Base-by-base conservation (phyloP, 2,797 vertebrate species). In the Choloepus didactylus region DNA sequence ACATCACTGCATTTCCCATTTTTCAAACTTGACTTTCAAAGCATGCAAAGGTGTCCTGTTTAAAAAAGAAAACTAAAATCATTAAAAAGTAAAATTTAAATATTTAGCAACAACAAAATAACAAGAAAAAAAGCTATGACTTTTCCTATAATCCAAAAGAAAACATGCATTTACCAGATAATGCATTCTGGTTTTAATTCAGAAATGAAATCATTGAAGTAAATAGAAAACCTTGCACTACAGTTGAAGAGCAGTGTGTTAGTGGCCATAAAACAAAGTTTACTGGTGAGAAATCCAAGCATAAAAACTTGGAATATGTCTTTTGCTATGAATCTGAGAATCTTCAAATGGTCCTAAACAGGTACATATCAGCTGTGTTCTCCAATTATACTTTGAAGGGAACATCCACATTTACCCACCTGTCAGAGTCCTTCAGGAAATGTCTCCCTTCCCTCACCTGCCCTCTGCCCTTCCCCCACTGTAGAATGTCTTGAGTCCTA, bases 231-330 rank as follows among this genome's bases (percentile, higher is more conserved):
- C n/a, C n/a, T n/a, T n/a, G n/a, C n/a, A 15, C 62, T n/a, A 27
- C 3, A 64, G 23, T 51, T 4, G 76, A 54, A 29, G 31, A 85
- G 11, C 49, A 56, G 59, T 10, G 12, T 11, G 16, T 9, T 9
- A 35, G 44, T 2, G 59, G 69, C 29, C 21, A 44, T 69, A 70
- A 31, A 64, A 15, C 4, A 27, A 81, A 27, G 1, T 9, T 23
- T 10, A 27, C 16, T 56, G 16, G 60, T 16, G 21, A 51, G 11
- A 14, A 51, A 51, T 51, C 10, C 1, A 12, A 51, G 49, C 10
- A 11, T 51, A 51, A 51, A 73, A 49, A n/a, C 0, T 1, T 16
- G 7, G 11, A 4, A 25, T 91, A n/a, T 35, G 16, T 10, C 0
- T 41, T 9, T 31, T 21, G 21, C 44, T 59, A 4, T n/a, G 54